Conservation (phyloP, 2,888 invertebrate genomes). For the Apamea monoglypha region DNA sequence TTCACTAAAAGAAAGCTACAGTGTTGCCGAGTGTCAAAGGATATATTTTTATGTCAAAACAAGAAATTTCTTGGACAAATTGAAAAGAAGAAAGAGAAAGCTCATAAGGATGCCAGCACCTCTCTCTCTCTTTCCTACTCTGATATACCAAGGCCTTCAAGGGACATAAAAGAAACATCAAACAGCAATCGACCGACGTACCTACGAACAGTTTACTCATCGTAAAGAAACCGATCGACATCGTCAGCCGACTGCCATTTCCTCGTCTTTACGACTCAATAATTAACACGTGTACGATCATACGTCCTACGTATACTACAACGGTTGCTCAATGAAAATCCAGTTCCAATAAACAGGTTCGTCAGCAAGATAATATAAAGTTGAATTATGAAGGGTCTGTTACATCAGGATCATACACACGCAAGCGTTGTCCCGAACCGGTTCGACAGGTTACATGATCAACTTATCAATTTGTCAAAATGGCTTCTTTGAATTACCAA, state of each 20-base stretch:
- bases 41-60: neutral
- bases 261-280: constrained; percentile 56
- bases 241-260: constrained; percentile 47
- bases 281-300: constrained; percentile 39
- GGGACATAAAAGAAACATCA: constrained; percentile 25
- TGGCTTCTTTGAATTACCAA: constrained; percentile 4
- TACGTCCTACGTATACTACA: constrained; percentile 7
- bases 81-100: neutral
- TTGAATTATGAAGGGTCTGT: neutral
- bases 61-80: neutral
- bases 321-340: constrained; percentile 14
- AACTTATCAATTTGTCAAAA: constrained; percentile 22
- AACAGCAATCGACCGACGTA: constrained; percentile 15
- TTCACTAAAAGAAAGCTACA: too few species aligned
- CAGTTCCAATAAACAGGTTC: constrained; percentile 30
- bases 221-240: constrained; percentile 43
- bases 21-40: too few species aligned
- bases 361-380: neutral
- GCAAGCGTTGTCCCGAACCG: constrained; percentile 9
- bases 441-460: neutral
- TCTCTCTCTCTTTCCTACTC: neutral
- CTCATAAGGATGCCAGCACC: neutral
- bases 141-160: neutral
- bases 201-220: constrained; percentile 6
- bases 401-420: constrained; percentile 6